These are phyloP conservation scores for Corapipo altera DNA, from an alignment of 2,113 vertebrate species.

Conservation along the genomic window DNA sequence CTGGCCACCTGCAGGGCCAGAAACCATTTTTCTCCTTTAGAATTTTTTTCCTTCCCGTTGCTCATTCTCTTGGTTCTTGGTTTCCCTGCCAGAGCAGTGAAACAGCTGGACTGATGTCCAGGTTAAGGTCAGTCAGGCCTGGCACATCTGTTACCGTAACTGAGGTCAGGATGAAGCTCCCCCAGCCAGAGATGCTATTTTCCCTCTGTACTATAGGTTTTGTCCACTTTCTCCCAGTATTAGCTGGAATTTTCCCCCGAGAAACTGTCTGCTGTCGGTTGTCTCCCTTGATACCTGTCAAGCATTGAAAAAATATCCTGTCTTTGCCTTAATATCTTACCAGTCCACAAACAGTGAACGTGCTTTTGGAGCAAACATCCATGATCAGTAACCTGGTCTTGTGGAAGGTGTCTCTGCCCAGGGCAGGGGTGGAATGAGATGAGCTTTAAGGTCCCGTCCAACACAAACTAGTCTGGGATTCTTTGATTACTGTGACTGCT, in stretches of 20 bases:
- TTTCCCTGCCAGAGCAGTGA: background rate
- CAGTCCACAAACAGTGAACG: background rate
- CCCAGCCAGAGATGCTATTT: background rate
- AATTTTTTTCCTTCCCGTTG: background rate
- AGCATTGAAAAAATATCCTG: background rate
- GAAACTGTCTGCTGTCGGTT: background rate
- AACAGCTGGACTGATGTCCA: background rate
- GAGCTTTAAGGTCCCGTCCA: background rate
- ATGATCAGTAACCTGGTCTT: background rate
- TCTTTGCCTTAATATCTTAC: background rate
- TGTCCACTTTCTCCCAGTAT: background rate
- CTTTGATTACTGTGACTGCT: fast-evolving
- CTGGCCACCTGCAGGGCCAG: slow-evolving; percentile 2
- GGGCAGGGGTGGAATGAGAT: background rate
- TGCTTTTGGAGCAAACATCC: background rate
- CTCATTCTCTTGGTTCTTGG: background rate
- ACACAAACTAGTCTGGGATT: background rate
- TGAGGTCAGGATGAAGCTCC: background rate
- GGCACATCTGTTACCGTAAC: background rate
- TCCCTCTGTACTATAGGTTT: background rate
- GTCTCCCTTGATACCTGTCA: background rate
- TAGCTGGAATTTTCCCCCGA: background rate
- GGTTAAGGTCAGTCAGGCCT: background rate
- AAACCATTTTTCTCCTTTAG: background rate
- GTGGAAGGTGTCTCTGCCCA: background rate